Conservation (phyloP, 2,888 invertebrate genomes). For the Hypercompe scribonia region DNA sequence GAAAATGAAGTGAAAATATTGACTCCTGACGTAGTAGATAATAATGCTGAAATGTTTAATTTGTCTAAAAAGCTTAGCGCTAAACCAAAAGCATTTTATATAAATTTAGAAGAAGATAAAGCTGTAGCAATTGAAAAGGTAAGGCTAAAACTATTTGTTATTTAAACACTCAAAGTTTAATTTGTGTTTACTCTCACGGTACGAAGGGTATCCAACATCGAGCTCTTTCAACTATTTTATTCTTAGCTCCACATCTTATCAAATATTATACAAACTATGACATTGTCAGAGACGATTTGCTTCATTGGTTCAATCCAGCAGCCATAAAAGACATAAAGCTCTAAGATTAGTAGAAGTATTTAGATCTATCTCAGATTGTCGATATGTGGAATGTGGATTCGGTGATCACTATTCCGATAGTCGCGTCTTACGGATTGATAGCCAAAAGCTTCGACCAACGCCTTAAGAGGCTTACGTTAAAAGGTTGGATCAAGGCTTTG, state of each 20-base stretch:
- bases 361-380: too few relatives aligned
- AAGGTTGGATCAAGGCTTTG: too few relatives aligned
- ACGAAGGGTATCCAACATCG: background rate
- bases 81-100: constrained; percentile 77
- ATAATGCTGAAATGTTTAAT: constrained; percentile 75
- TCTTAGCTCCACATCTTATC: background rate
- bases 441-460: too few relatives aligned
- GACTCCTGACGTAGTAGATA: constrained; percentile 67
- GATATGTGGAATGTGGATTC: too few relatives aligned
- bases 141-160: background rate
- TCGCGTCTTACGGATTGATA: too few relatives aligned
- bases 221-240: background rate
- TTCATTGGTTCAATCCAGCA: background rate
- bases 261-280: background rate
- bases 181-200: background rate
- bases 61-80: constrained; percentile 66
- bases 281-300: background rate
- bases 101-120: constrained; percentile 67
- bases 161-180: too few relatives aligned
- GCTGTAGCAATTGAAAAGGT: constrained; percentile 50
- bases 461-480: too few relatives aligned
- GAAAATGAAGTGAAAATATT: constrained; percentile 78
- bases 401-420: too few relatives aligned
- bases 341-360: too few relatives aligned
- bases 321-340: too few relatives aligned